Evolutionary conservation across 2,888 invertebrate species (phyloP).

Genomic region (Yponomeuta sedellus): DNA sequence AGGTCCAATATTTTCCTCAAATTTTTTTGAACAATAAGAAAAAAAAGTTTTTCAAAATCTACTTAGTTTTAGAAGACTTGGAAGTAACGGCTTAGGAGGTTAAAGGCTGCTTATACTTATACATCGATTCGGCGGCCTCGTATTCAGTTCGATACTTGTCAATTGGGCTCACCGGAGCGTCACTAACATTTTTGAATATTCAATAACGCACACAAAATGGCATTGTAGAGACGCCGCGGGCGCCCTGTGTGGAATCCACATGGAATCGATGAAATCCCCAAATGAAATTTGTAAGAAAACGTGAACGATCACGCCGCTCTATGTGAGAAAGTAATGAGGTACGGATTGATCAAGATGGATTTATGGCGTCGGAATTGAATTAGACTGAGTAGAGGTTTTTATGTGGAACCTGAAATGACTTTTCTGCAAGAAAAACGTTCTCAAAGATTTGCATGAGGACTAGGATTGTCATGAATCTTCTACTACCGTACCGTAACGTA

Average conservation of each 20-base stretch:
- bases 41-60: too few relatives aligned
- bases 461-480: too few relatives aligned
- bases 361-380: slow-evolving; percentile 19
- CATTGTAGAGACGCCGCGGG: slow-evolving; percentile 22
- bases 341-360: slow-evolving; percentile 37
- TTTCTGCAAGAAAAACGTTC: not conserved
- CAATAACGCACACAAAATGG: slow-evolving; percentile 19
- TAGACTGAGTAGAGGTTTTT: not conserved
- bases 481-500: too few relatives aligned
- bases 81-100: too few relatives aligned
- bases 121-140: too few relatives aligned
- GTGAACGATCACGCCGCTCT: slow-evolving; percentile 33
- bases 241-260: slow-evolving; percentile 24
- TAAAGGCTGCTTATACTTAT: too few relatives aligned
- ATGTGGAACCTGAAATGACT: not conserved
- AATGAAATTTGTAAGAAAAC: slow-evolving; percentile 62
- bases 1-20: too few relatives aligned
- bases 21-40: too few relatives aligned
- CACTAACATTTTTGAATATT: slow-evolving; percentile 17
- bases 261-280: slow-evolving; percentile 43
- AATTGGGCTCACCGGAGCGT: slow-evolving; percentile 9
- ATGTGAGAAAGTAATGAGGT: slow-evolving; percentile 50
- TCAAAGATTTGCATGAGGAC: not conserved
- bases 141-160: not conserved
- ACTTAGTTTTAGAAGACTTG: too few relatives aligned